These are phyloP conservation scores for Nebria ingens DNA, from an alignment of 1,140 invertebrate species.

Conservation along the genomic window DNA sequence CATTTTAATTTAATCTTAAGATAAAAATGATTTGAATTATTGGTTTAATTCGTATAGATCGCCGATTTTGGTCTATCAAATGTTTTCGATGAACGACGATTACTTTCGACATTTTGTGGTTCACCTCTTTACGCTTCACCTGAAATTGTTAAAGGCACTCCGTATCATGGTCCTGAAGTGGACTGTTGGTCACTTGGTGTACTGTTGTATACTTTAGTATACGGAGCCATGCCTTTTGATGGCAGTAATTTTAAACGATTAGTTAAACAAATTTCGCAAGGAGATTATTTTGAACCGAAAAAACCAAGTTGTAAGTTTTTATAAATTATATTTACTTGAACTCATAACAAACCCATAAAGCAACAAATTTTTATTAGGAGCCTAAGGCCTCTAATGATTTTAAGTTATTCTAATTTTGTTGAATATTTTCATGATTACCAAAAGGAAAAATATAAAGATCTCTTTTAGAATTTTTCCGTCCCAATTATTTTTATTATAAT, in stretches of 20 bases:
- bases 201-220: conserved; percentile 93
- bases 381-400: too few relatives aligned
- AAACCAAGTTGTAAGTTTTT: conserved; percentile 77
- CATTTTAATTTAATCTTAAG: too few relatives aligned
- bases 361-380: too few relatives aligned
- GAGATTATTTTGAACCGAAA: conserved; percentile 95
- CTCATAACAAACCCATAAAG: background rate
- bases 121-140: conserved; percentile 97
- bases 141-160: conserved; percentile 96
- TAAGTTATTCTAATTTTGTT: too few relatives aligned
- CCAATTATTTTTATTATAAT: background rate
- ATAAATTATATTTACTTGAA: background rate
- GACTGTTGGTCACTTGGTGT: conserved; percentile 97
- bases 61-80: conserved; percentile 99
- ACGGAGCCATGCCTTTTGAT: conserved; percentile 99
- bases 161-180: conserved; percentile 94
- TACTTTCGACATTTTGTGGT: conserved; percentile 94
- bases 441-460: background rate
- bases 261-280: conserved; percentile 93
- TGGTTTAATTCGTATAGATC: conserved; percentile 50
- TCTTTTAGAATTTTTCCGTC: too few relatives aligned
- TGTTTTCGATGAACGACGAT: conserved; percentile 82
- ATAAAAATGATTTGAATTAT: too few relatives aligned
- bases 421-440: too few relatives aligned
- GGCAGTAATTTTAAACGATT: conserved; percentile 95